Base-by-base conservation (phyloP, 2,113 vertebrate genomes). In the Megaleporinus macrocephalus region DNA sequence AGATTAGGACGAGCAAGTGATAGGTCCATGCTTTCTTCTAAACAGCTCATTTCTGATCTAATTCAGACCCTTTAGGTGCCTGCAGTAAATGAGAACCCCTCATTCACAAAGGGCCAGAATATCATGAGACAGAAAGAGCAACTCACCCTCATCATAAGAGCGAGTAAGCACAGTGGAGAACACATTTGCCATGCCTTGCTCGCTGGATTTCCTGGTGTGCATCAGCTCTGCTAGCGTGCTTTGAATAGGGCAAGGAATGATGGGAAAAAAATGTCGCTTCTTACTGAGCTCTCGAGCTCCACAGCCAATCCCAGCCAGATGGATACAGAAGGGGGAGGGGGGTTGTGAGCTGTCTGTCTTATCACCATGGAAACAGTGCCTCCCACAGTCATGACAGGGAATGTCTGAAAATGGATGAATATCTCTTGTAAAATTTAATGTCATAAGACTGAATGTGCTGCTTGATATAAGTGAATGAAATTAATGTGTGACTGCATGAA, bases 301-400 rank as follows among this genome's bases (percentile, higher is more conserved):
- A 29, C 80, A 81, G 70, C 86, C 86, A 87, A 87, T 87, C 83
- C 75, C 16, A 49, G 80, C 24, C 68, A 63, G 59, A 80, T 22
- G 22, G 59, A 47, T 41, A 53, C 24, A 77, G 61, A 71, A 72
- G 68, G 70, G 59, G 62, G 69, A 26, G 83, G 57, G 57, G 49
- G 29, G n/a, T 68, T 75, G 29, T 47, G 63, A 16, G 57, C 18
- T n/a, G 7, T 73, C 53, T n/a, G 65, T 76, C 59, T 79, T 73
- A 68, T 87, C 44, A 68, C 73, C 62, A 85, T 82, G 71, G 83
- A 77, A 83, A 80, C 80, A 69, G 77, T 78, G 85, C 78, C 81
- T 73, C 84, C 73, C 49, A 62, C 66, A 63, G 81, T 36, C 41
- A 69, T 57, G 61, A 9, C 30, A 27, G 44, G 47, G 59, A 68